Evolutionary conservation across 2,797 vertebrate species (phyloP), one percentile per base, ranked within the genome.

Genomic region (Alca torda): DNA sequence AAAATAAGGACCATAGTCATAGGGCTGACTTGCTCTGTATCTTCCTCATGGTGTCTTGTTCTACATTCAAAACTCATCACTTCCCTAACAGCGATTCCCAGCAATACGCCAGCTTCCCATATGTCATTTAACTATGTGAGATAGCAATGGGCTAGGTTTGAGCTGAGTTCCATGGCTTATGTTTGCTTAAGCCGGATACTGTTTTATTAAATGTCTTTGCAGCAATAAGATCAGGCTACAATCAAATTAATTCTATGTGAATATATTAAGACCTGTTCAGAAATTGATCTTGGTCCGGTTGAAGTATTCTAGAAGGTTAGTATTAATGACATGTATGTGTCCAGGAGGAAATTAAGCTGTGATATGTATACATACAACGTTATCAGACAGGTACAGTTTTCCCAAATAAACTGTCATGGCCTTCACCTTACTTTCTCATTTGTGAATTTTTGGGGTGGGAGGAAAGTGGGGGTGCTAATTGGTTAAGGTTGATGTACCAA

Each of bases 401-500:
- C 76, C 15, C 72, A 92, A 98, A 98, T 98, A 98, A 98, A 98
- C 95, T 95, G 70, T 97, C 95, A 95, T 89, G 94, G 91, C 96
- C 96, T 97, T 97, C 88, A 95, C 80, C 24, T 70, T 77, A 43
- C 53, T 64, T 86, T 95, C 95, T 97, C 70, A 90, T 91, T 93
- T 31, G 89, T 96, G 80, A 88, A 25, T 97, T 95, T 93, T 78
- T 94, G 64, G 75, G 45, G 26, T 1, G 3, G 14, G 9, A 30
- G 28, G 13, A 30, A 20, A 20, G n/a, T 43, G 20, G 16, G 39
- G 43, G 18, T 94, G 83, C 70, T 37, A 64, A 60, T 23, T 64
- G 46, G 26, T 54, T 84, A 54, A 80, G 84, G 79, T 54, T 60
- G 53, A 74, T 69, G 25, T 43, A 23, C 16, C 14, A 35, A 33